Evolutionary conservation across 2,113 vertebrate genomes (phyloP).

Genomic region (Leuciscus idus): DNA sequence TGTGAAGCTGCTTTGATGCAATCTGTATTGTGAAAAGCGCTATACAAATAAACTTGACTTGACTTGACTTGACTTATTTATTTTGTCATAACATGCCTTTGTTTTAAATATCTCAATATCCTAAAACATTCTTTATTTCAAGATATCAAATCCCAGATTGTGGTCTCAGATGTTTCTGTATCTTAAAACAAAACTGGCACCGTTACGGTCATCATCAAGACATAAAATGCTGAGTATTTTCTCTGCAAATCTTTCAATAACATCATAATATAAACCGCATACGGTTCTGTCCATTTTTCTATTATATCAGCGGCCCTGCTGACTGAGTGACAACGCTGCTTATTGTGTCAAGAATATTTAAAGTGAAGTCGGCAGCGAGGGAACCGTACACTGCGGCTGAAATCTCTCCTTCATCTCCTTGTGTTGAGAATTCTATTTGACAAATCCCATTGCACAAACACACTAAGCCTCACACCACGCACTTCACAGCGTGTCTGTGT

Average conservation of each 20-base stretch:
- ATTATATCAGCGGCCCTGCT: not conserved
- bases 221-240: not conserved
- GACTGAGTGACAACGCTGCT: conserved; percentile 40
- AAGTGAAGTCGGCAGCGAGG: conserved; percentile 19
- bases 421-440: conserved; percentile 39
- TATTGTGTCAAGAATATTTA: conserved; percentile 43
- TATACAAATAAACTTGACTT: too few species aligned
- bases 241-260: not conserved
- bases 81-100: not conserved
- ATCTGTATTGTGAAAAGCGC: too few species aligned
- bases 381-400: conserved; percentile 18
- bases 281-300: conserved; percentile 5
- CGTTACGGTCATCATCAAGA: not conserved
- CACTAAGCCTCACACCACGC: conserved; percentile 29
- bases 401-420: conserved; percentile 32
- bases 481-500: conserved; percentile 33
- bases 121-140: not conserved
- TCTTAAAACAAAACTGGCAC: not conserved
- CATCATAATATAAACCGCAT: not conserved
- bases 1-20: too few species aligned
- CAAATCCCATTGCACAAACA: conserved; percentile 35
- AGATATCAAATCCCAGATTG: not conserved
- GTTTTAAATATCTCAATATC: not conserved
- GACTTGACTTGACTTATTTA: too few species aligned
- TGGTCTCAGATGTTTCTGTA: not conserved